Percentiles rank a stretch among this genome's conserved stretches.
Conservation (phyloP, 2,888 invertebrate species). For the Drosophila mettleri region DNA sequence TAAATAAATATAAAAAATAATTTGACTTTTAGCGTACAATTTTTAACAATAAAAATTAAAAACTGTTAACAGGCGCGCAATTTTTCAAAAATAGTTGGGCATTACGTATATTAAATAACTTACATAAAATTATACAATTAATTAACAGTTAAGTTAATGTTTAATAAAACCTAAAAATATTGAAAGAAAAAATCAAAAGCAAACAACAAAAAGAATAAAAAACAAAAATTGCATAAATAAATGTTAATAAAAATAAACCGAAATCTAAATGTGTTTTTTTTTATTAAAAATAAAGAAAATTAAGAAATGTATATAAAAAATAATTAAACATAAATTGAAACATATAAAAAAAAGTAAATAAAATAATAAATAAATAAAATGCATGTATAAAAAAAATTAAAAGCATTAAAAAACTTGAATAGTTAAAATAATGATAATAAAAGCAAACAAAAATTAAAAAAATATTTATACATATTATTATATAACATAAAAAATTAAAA, state of each 20-base stretch:
- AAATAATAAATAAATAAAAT: too few species aligned
- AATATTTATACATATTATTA: too few species aligned
- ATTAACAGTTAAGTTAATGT: slow-evolving; percentile 61
- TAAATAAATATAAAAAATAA: slow-evolving; percentile 21
- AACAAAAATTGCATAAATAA: slow-evolving; percentile 62
- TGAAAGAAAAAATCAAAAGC: slow-evolving; percentile 54
- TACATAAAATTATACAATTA: slow-evolving; percentile 49
- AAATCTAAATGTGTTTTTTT: not conserved
- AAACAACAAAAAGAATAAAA: slow-evolving; percentile 21
- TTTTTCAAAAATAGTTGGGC: slow-evolving; percentile 64
- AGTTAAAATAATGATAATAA: slow-evolving; percentile 76
- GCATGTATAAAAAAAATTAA: too few species aligned
- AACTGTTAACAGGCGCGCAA: slow-evolving; percentile 64
- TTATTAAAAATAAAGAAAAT: too few species aligned
- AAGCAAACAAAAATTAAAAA: slow-evolving; percentile 13
- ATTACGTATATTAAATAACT: slow-evolving; percentile 52
- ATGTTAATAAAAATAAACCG: slow-evolving; percentile 69
- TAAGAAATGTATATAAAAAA: too few species aligned
- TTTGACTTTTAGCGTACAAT: slow-evolving; percentile 65
- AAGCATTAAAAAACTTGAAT: slow-evolving; percentile 17
- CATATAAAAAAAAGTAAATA: too few species aligned
- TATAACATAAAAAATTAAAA: too few species aligned
- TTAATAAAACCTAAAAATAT: slow-evolving; percentile 57
- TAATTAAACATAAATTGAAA: too few species aligned
- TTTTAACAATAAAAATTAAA: slow-evolving; percentile 44